These are phyloP conservation scores for Tyto alba DNA, from an alignment of 2,113 vertebrate genomes.

Conservation along the genomic window DNA sequence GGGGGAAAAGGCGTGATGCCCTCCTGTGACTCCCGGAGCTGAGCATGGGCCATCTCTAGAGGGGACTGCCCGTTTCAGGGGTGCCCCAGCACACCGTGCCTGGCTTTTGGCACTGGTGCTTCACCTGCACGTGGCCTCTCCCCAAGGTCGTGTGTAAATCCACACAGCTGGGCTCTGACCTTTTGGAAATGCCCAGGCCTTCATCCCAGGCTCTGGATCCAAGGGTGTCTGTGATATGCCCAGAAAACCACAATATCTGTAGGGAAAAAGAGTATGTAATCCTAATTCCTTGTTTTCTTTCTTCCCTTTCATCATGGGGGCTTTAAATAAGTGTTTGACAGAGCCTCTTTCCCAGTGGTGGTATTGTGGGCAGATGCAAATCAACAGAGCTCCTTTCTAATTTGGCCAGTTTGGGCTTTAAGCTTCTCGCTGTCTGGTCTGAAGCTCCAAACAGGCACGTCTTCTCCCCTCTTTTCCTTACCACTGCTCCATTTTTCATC, in stretches of 20 bases:
- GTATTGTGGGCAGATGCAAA: not conserved
- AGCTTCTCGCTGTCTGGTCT: not conserved
- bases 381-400: not conserved
- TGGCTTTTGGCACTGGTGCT: not conserved
- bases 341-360: not conserved
- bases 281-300: not conserved
- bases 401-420: not conserved
- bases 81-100: not conserved
- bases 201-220: not conserved
- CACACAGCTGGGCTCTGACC: not conserved
- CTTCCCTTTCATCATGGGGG: not conserved
- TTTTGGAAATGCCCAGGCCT: not conserved
- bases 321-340: not conserved
- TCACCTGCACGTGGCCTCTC: not conserved
- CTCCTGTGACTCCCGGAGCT: not conserved
- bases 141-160: not conserved
- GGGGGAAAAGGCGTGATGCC: not conserved
- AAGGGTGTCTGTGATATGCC: not conserved
- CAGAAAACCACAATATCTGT: not conserved
- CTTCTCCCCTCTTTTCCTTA: not conserved
- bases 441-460: not conserved
- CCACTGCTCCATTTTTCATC: not conserved
- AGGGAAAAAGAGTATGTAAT: not conserved
- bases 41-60: not conserved
- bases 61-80: not conserved